Evolutionary conservation across 2,888 invertebrate species (phyloP).

Genomic region (Phragmatobia fuliginosa): DNA sequence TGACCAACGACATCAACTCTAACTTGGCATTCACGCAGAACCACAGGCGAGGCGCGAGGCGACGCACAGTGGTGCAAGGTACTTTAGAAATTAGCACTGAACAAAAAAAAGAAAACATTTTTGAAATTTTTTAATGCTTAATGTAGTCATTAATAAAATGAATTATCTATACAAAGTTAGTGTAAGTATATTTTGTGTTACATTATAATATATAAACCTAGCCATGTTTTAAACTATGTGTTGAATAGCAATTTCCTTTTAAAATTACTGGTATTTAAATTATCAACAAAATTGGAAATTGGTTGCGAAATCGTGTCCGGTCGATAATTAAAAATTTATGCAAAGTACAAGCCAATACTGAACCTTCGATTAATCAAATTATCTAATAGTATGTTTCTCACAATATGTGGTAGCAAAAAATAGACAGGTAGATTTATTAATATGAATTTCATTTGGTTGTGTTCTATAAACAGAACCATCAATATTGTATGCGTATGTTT

Average conservation of each 20-base stretch:
- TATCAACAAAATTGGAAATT: too few relatives aligned
- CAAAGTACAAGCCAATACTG: too few relatives aligned
- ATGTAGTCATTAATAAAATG: neutral
- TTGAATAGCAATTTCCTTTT: too few relatives aligned
- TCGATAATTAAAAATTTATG: neutral
- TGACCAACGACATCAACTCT: conserved; percentile 54
- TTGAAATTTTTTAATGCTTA: neutral
- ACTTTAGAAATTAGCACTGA: neutral
- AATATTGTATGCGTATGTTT: too few relatives aligned
- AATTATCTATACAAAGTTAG: neutral
- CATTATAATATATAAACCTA: neutral
- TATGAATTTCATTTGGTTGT: too few relatives aligned
- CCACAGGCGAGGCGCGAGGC: conserved; percentile 28
- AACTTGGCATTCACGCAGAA: neutral
- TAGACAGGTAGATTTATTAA: too few relatives aligned
- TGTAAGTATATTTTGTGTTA: neutral
- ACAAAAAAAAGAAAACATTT: neutral
- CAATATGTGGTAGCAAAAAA: too few relatives aligned
- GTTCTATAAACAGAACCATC: too few relatives aligned
- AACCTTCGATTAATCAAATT: too few relatives aligned
- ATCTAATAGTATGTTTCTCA: too few relatives aligned
- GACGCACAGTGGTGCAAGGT: neutral
- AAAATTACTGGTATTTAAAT: too few relatives aligned
- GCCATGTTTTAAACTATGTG: too few relatives aligned
- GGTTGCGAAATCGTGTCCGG: neutral